Evolutionary conservation across 2,113 vertebrate genomes (phyloP).

Genomic region (Labeo catla): DNA sequence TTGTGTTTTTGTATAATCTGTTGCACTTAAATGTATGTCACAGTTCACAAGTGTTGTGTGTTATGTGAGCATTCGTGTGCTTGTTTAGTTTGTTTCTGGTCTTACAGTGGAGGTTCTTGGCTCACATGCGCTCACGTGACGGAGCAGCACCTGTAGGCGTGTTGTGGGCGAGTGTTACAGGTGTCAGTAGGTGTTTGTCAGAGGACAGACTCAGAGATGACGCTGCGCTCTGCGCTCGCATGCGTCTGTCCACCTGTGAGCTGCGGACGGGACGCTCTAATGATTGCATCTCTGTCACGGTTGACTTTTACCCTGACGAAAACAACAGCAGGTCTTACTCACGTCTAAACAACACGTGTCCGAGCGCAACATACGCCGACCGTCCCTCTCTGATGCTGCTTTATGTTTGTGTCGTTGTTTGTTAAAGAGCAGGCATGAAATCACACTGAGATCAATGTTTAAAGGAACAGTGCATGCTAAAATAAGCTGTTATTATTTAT

Average conservation of each 20-base stretch:
- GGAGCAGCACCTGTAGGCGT: neutral
- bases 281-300: constrained; percentile 23
- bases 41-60: no score
- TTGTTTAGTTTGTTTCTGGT: no score
- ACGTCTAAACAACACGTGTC: neutral
- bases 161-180: neutral
- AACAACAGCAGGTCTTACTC: constrained; percentile 50
- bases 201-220: constrained; percentile 9
- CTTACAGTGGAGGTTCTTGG: neutral
- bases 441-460: neutral
- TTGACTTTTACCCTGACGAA: constrained; percentile 30
- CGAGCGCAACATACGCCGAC: neutral
- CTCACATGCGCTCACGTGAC: neutral
- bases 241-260: neutral
- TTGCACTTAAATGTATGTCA: no score
- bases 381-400: neutral
- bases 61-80: no score
- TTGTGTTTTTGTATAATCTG: no score
- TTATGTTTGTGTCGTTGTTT: neutral
- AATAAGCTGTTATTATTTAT: neutral
- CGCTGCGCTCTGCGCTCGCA: neutral
- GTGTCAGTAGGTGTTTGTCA: constrained; percentile 7
- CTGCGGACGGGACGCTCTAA: constrained; percentile 18
- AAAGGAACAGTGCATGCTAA: neutral
- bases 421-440: neutral